phyloP scores from a whole-genome alignment of 2,888 invertebrate genomes.

The Hymenopus coronatus region DNA sequence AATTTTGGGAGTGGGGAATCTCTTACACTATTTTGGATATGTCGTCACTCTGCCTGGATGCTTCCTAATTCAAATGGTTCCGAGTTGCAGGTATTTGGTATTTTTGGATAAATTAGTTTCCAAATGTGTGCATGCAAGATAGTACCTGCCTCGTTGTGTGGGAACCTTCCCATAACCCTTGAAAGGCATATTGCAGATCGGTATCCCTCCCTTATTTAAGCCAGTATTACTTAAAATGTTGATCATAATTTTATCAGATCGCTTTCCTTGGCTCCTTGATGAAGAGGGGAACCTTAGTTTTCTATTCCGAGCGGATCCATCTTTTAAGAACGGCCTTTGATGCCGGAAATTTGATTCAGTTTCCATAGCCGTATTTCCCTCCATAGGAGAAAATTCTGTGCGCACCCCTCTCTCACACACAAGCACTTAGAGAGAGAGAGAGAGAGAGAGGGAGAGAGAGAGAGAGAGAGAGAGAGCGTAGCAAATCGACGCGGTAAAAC shows the following conservation, averaged over 20 bases:
- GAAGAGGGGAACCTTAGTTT: not conserved
- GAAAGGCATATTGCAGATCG: too few relatives aligned
- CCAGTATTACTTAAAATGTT: not conserved
- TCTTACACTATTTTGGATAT: too few relatives aligned
- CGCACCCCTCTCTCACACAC: not conserved
- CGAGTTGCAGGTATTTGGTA: too few relatives aligned
- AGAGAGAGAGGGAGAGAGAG: not conserved
- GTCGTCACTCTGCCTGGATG: too few relatives aligned
- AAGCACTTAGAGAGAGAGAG: not conserved
- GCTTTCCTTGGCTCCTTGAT: not conserved
- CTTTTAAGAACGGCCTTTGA: constrained; percentile 17
- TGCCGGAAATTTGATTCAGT: constrained; percentile 26
- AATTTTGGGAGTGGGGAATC: too few relatives aligned
- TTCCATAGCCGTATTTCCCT: constrained; percentile 16
- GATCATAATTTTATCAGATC: not conserved
- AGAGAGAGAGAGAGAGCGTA: not conserved
- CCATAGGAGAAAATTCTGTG: not conserved
- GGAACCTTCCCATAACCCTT: too few relatives aligned
- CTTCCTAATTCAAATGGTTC: too few relatives aligned
- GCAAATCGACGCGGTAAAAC: not conserved
- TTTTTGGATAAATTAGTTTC: too few relatives aligned
- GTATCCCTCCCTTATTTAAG: not conserved
- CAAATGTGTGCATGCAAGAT: too few relatives aligned
- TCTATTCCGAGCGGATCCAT: constrained; percentile 1
- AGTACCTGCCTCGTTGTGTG: too few relatives aligned